phyloP scores from a whole-genome alignment of 2,797 vertebrate genomes.

The Ctenochaetus hawaiiensis region DNA sequence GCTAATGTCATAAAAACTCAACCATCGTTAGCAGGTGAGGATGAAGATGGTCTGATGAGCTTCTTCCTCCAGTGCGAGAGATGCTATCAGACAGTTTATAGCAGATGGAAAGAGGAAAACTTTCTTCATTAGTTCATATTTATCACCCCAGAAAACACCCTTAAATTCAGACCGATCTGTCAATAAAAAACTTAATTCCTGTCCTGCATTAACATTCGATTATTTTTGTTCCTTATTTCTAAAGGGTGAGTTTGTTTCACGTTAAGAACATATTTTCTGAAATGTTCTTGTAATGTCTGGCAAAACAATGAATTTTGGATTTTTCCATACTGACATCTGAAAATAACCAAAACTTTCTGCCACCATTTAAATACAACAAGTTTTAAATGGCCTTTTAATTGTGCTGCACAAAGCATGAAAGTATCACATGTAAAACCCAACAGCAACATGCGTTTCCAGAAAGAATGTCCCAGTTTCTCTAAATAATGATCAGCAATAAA shows the following conservation, averaged over 20 bases:
- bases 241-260: neutral
- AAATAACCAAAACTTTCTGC: too few relatives aligned
- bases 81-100: constrained; percentile 3
- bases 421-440: too few relatives aligned
- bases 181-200: neutral
- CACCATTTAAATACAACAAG: too few relatives aligned
- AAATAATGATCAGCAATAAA: neutral
- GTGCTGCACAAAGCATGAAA: too few relatives aligned
- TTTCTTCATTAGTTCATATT: constrained; percentile 5
- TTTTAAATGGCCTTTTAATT: too few relatives aligned
- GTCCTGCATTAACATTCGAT: neutral
- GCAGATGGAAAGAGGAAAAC: constrained; percentile 5
- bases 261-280: neutral
- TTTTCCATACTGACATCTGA: neutral
- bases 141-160: neutral
- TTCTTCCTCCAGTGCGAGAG: constrained; percentile 3
- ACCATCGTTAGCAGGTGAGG: neutral
- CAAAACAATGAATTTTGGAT: neutral
- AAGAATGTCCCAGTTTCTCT: too few relatives aligned
- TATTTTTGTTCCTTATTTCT: neutral
- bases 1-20: constrained; percentile 46
- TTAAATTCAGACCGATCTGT: neutral
- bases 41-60: constrained; percentile 7
- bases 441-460: neutral
- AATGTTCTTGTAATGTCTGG: neutral